Base-by-base conservation (phyloP, 1,140 invertebrate species). In the Drosophila malerkotliana region DNA sequence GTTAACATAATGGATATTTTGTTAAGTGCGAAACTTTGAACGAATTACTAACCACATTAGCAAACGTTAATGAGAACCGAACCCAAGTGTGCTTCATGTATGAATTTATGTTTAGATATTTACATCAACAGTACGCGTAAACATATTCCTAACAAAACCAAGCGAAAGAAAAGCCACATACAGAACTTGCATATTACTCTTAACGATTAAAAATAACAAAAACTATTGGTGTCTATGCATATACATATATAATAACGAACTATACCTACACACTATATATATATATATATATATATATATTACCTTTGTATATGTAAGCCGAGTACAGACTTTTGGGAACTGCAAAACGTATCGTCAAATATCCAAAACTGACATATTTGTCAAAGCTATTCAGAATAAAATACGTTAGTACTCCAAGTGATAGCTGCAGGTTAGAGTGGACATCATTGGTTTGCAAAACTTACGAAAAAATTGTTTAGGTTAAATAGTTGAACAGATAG, bases 51-150 rank as follows among this genome's bases (percentile, higher is more conserved):
- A 78, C 41, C 61, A 68, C 54, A 81, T 64, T 75, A 59, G 63
- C 51, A 53, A 72, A 64, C 73, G 73, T 77, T 53, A 45, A 77
- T 80, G 63, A 60, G 71, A 55, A 79, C 82, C 72, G 76, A 91
- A 88, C 89, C 90, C 89, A 91, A 91, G 90, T 91, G 89, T 91
- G 89, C 90, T 91, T 91, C 90, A 84, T 80, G 64, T 91, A 88
- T 84, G 80, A 90, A 90, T 90, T 90, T 90, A 88, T 84, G 83
- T 89, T 83, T 78, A 79, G 69, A 85, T 85, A 81, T 81, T 75
- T 87, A 88, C 74, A 87, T 45, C 47, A 62, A 68, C 58, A 75
- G 54, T 56, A 77, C 64, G 60, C 72, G 72, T 74, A 69, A 56
- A 69, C 51, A 69, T 69, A 75, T 75, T 75, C 72, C 72, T 75